Evolutionary conservation across 2,797 vertebrate species (phyloP).

Genomic region (Sebastes jordani): DNA sequence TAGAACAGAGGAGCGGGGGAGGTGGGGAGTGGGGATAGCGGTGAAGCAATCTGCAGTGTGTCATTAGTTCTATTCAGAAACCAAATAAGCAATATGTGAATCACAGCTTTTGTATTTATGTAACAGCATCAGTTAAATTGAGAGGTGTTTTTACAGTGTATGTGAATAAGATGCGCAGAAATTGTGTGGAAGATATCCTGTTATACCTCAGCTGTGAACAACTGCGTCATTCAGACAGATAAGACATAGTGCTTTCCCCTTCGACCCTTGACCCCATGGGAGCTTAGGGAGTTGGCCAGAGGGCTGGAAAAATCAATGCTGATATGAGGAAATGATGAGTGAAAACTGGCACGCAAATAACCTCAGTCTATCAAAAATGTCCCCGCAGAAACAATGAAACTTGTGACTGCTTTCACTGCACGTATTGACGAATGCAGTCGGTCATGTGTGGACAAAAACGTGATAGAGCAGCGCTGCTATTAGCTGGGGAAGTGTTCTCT

Average conservation of each 20-base stretch:
- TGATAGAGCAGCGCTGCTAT: constrained; percentile 40
- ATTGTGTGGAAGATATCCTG: not conserved
- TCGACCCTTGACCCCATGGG: constrained; percentile 46
- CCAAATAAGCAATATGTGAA: not conserved
- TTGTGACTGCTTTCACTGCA: constrained; percentile 34
- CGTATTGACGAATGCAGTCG: constrained; percentile 45
- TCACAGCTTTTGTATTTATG: not conserved
- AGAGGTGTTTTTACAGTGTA: not conserved
- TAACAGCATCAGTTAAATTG: not conserved
- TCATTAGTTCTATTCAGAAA: constrained; percentile 4
- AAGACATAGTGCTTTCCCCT: constrained; percentile 26
- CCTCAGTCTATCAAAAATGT: constrained; percentile 64
- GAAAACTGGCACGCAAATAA: constrained; percentile 60
- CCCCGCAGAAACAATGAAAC: constrained; percentile 52
- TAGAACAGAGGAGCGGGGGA: constrained; percentile 16
- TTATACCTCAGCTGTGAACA: constrained; percentile 12
- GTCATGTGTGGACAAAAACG: constrained; percentile 31
- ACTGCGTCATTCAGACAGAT: constrained; percentile 8
- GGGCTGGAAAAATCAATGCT: constrained; percentile 58
- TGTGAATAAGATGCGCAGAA: not conserved
- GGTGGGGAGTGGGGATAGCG: not conserved
- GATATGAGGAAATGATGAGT: constrained; percentile 60
- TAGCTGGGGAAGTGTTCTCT: constrained; percentile 26
- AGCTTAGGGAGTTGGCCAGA: not conserved
- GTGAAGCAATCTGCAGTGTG: constrained; percentile 28